Evolutionary conservation across 64 coral and sea anemone genomes (phyloP), one percentile per base, ranked within the genome.

Genomic region (Porites lutea): DNA sequence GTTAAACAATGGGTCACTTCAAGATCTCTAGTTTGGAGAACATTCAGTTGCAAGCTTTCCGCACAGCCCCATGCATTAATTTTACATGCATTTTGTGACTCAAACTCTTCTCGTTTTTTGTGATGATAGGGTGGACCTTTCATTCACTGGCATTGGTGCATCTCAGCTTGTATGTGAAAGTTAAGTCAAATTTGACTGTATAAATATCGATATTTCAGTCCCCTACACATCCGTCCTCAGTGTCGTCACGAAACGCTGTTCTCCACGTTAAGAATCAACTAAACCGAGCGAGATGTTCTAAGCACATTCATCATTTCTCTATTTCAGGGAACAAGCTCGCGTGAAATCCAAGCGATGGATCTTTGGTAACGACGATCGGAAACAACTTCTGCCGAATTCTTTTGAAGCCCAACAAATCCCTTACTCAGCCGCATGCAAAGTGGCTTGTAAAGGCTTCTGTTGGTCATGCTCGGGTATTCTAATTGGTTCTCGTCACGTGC

Each of bases 381-480:
- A 89, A 71, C 11, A n/a, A 22, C 23, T 37, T 37, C 27, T 94
- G 9, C 57, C 87, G 9, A 75, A 87, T 23, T 69, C 48, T 10
- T 52, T 7, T 49, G 69, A 53, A 47, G 92, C 92, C 16, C 92
- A 94, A 46, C 76, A 77, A 47, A 54, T 48, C n/a, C 92, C 92
- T 1, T 54, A 67, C 59, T 94, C 92, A 11, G 86, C 92, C 19
- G 82, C 82, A 10, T 87, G 78, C 48, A 61, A 83, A 68, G 87
- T 94, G 15, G 83, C 87, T 11, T 94, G 92, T 50, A 88, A 79
- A n/a, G 82, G 74, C 7, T 79, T 54, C 19, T 95, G 87, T 50
- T 97, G 95, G 95, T 67, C 43, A 4, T 97, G 95, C 12, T 91
- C 88, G 0, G 92, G 95, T n/a, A 91, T 79, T 13, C 68, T 97